Percentiles rank a stretch among this genome's conserved stretches.
Conservation (phyloP, 2,797 vertebrate genomes). For the Periparus ater region DNA sequence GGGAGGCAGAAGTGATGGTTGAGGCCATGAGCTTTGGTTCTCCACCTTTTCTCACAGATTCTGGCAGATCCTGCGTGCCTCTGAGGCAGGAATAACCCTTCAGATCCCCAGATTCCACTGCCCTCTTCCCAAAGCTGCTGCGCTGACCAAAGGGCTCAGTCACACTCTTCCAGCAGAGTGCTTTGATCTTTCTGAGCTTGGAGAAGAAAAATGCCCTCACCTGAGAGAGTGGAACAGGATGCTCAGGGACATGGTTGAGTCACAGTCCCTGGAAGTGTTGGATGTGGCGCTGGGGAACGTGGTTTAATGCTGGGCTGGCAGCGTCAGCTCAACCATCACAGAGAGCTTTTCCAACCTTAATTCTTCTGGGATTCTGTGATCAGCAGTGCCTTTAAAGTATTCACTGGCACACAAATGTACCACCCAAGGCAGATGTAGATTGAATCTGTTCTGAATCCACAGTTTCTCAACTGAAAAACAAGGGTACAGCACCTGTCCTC, state of each 20-base stretch:
- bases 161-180: fast-evolving
- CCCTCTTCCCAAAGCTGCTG: background rate
- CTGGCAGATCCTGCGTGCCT: background rate
- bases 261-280: background rate
- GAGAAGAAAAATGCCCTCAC: background rate
- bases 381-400: background rate
- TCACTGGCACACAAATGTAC: background rate
- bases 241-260: background rate
- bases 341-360: background rate
- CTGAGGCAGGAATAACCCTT: background rate
- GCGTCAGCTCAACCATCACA: fast-evolving
- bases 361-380: background rate
- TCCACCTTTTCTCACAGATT: background rate
- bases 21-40: background rate
- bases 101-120: background rate
- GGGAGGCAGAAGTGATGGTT: background rate
- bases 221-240: background rate
- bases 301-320: background rate
- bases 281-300: background rate
- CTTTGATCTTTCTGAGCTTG: background rate
- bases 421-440: background rate
- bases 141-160: background rate
- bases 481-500: background rate
- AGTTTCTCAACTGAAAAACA: background rate
- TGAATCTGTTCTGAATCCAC: background rate